Evolutionary conservation across 92 coral and sea anemone species (phyloP).

Genomic region (Pocillopora grandis): DNA sequence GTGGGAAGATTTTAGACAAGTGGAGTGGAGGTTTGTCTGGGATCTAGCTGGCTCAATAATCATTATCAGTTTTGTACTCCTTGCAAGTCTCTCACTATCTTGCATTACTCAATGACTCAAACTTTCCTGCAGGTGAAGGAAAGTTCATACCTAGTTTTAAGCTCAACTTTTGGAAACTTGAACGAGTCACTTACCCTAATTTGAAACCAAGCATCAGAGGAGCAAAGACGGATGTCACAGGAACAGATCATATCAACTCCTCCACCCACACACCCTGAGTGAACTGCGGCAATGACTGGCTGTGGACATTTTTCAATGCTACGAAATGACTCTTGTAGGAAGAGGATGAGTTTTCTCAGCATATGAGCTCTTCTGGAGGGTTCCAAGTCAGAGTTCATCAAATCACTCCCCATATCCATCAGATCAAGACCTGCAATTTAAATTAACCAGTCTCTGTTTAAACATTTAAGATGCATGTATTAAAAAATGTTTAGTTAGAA

Average conservation of each 20-base stretch:
- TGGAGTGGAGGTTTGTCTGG: too few species aligned
- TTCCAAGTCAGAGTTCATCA: constrained; percentile 64
- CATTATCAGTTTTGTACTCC: too few species aligned
- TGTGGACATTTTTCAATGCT: constrained; percentile 92
- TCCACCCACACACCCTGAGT: constrained; percentile 97
- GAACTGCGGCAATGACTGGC: constrained; percentile 96
- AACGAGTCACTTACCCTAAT: constrained; percentile 62
- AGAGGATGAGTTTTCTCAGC: constrained; percentile 55
- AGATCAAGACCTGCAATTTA: constrained; percentile 77
- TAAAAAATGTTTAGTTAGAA: too few species aligned
- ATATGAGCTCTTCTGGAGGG: constrained; percentile 74
- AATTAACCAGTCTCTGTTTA: background rate
- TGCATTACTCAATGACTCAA: too few species aligned
- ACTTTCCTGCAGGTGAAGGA: too few species aligned
- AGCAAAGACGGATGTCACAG: constrained; percentile 88
- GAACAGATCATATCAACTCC: constrained; percentile 95
- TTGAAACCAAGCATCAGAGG: constrained; percentile 99
- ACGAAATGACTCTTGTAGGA: constrained; percentile 79
- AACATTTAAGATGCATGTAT: background rate
- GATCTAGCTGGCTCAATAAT: too few species aligned
- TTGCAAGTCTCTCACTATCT: too few species aligned
- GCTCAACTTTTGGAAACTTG: too few species aligned
- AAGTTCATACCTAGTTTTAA: too few species aligned
- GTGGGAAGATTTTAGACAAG: too few species aligned
- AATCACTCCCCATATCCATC: constrained; percentile 69